Evolutionary conservation across 2,888 invertebrate genomes (phyloP).

Genomic region (Trichacis sp.): DNA sequence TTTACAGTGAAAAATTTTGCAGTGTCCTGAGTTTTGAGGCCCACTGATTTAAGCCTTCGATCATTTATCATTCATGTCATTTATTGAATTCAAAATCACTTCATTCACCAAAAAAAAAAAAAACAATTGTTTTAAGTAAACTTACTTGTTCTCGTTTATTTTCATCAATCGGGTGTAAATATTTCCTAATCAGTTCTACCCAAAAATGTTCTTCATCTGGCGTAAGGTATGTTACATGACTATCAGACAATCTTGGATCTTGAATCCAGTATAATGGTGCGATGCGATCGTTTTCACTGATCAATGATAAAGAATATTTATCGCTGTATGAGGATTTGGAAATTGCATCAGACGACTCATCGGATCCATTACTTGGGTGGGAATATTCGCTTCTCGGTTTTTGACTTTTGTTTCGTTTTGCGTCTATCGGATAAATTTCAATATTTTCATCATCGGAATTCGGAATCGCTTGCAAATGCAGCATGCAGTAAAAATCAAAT

Average conservation of each 20-base stretch:
- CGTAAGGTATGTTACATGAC: conserved; percentile 76
- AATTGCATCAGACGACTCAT: conserved; percentile 26
- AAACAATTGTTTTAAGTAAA: conserved; percentile 18
- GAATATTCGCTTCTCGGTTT: too few relatives aligned
- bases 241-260: conserved; percentile 76
- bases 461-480: neutral
- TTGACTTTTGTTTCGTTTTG: too few relatives aligned
- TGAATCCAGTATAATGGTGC: conserved; percentile 80
- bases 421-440: too few relatives aligned
- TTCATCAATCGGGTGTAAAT: conserved; percentile 78
- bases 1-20: too few relatives aligned
- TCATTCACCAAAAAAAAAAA: conserved; percentile 5
- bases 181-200: conserved; percentile 80
- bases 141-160: conserved; percentile 74
- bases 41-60: too few relatives aligned
- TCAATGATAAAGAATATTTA: conserved; percentile 16
- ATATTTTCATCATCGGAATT: too few relatives aligned
- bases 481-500: too few relatives aligned
- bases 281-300: conserved; percentile 66
- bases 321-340: conserved; percentile 20
- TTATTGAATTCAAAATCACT: too few relatives aligned
- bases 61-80: too few relatives aligned
- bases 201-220: conserved; percentile 81
- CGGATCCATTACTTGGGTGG: neutral
- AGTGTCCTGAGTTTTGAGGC: too few relatives aligned